Evolutionary conservation across 2,113 vertebrate genomes (phyloP).

Genomic region (Pontoporia blainvillei): DNA sequence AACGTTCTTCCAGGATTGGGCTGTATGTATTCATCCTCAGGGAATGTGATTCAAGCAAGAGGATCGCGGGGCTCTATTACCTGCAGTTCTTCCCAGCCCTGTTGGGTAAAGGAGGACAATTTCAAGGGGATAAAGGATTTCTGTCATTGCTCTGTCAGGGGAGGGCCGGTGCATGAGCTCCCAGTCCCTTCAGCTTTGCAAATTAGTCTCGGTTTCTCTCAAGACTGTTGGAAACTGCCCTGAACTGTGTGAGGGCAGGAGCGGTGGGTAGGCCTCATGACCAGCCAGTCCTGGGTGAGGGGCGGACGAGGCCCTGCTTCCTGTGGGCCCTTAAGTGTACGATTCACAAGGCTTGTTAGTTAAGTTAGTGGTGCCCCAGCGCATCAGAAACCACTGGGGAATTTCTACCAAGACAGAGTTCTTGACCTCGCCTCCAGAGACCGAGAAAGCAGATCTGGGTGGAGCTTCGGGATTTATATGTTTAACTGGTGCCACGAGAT

Average conservation of each 20-base stretch:
- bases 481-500: background rate
- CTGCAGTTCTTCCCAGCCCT: background rate
- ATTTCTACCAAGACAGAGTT: background rate
- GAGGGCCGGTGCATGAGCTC: background rate
- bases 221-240: background rate
- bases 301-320: background rate
- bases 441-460: background rate
- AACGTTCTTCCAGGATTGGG: background rate
- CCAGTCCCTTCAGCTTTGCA: background rate
- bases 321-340: fast-evolving
- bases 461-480: background rate
- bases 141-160: background rate
- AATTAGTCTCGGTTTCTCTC: background rate
- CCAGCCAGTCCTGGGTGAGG: background rate
- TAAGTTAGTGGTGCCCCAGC: background rate
- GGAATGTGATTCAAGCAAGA: background rate
- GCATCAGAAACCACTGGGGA: background rate
- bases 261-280: background rate
- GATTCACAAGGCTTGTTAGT: background rate
- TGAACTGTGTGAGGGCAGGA: background rate
- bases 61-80: fast-evolving
- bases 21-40: background rate
- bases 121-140: background rate
- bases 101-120: background rate
- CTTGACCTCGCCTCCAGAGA: background rate